A percentile compares a stretch with the other conserved stretches of the same genome.
These are phyloP conservation scores for Silvanus unidentatus DNA, from an alignment of 2,888 invertebrate species.

Conservation along the genomic window DNA sequence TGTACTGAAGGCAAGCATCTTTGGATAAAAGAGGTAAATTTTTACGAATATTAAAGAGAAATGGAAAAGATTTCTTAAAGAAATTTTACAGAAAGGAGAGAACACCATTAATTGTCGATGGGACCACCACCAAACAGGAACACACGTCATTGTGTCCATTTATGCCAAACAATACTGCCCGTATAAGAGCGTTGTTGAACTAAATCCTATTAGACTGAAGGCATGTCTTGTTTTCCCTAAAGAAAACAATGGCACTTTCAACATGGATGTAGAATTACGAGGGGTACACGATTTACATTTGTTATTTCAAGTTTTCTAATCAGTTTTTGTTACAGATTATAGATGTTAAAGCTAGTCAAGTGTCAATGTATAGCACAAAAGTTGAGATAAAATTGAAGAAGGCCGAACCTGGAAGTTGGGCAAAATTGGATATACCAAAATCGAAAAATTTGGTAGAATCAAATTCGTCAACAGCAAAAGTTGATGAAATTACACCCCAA, in stretches of 20 bases:
- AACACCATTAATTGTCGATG: constrained; percentile 62
- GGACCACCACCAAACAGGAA: constrained; percentile 94
- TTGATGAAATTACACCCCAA: constrained; percentile 46
- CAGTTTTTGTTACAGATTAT: constrained; percentile 60
- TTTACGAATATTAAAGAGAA: too few species aligned
- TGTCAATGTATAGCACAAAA: constrained; percentile 80
- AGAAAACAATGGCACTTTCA: constrained; percentile 63
- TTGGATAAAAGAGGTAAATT: constrained; percentile 55
- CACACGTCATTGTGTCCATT: constrained; percentile 76
- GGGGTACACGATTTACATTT: constrained; percentile 57
- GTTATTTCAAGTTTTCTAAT: constrained; percentile 7
- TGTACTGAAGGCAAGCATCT: constrained; percentile 79
- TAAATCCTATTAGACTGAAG: constrained; percentile 77
- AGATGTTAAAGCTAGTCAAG: constrained; percentile 63
- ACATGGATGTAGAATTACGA: constrained; percentile 70
- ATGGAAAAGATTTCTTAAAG: not conserved
- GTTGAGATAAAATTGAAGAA: constrained; percentile 89
- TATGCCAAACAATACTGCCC: constrained; percentile 90
- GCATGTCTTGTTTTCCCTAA: constrained; percentile 73
- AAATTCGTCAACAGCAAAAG: constrained; percentile 22
- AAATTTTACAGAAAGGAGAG: constrained; percentile 50
- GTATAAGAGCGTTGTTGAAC: constrained; percentile 63
- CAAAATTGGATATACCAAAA: constrained; percentile 59
- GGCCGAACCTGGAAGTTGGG: constrained; percentile 78
- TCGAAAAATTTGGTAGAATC: constrained; percentile 10